These are phyloP conservation scores for Amblyteles armatorius DNA, from an alignment of 2,888 invertebrate genomes.

Conservation along the genomic window DNA sequence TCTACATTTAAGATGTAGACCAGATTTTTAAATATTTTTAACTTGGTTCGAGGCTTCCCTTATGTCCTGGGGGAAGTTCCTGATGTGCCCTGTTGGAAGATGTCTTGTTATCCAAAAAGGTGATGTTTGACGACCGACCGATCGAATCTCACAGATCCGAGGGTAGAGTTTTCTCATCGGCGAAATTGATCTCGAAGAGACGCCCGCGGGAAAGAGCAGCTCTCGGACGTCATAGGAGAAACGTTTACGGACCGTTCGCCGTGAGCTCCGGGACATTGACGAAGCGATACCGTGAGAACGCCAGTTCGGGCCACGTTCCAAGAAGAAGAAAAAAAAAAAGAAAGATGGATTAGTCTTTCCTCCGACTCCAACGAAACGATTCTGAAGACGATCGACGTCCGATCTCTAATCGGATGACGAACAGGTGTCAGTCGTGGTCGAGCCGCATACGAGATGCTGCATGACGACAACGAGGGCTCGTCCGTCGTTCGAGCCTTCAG, in stretches of 20 bases:
- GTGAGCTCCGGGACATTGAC: slow-evolving; percentile 47
- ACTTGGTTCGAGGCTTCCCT: no score
- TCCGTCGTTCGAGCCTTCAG: background rate
- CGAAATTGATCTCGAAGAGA: background rate
- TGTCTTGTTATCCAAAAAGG: slow-evolving; percentile 30
- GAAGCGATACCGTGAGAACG: slow-evolving; percentile 52
- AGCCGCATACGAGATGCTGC: slow-evolving; percentile 13
- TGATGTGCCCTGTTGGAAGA: no score
- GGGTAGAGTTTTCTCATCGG: slow-evolving; percentile 9
- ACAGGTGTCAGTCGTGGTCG: slow-evolving; percentile 29
- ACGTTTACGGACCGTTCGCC: slow-evolving; percentile 46
- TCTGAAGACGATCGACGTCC: slow-evolving; percentile 21
- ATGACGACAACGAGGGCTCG: slow-evolving; percentile 23
- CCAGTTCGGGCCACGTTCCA: slow-evolving; percentile 26
- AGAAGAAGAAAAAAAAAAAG: slow-evolving; percentile 8
- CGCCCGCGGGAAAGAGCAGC: background rate
- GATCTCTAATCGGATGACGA: slow-evolving; percentile 57
- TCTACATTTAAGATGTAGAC: no score
- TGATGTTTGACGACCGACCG: slow-evolving; percentile 31
- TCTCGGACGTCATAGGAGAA: slow-evolving; percentile 10
- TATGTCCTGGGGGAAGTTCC: no score
- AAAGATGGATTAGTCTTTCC: slow-evolving; percentile 37
- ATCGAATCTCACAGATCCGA: background rate
- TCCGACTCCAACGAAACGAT: slow-evolving; percentile 34
- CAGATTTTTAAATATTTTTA: no score